Percentiles rank a stretch among this genome's conserved stretches.
These are phyloP conservation scores for Aphidius gifuensis DNA, from an alignment of 1,140 invertebrate species.

Conservation along the genomic window DNA sequence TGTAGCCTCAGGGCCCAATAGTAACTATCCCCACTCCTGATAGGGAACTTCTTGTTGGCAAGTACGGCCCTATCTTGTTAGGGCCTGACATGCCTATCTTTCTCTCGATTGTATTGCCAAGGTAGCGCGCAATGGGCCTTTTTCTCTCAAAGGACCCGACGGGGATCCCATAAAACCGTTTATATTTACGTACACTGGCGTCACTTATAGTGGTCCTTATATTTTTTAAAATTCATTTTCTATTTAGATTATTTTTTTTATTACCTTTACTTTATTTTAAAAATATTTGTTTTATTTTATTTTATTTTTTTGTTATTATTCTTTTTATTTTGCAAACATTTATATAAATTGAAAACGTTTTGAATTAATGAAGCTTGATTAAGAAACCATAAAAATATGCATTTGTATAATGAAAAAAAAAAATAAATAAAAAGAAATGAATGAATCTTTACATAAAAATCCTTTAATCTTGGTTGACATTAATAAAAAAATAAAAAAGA, in stretches of 20 bases:
- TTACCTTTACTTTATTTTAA: too few relatives aligned
- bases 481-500: background rate
- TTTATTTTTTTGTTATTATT: too few relatives aligned
- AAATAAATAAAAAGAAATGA: background rate
- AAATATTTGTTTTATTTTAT: too few relatives aligned
- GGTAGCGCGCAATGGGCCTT: constrained; percentile 32
- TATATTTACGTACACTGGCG: constrained; percentile 43
- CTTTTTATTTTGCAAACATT: too few relatives aligned
- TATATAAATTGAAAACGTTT: too few relatives aligned
- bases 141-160: constrained; percentile 39
- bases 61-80: constrained; percentile 45
- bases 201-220: constrained; percentile 30
- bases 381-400: too few relatives aligned
- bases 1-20: background rate
- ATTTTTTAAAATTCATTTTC: too few relatives aligned
- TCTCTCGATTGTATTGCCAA: constrained; percentile 39
- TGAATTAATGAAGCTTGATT: too few relatives aligned
- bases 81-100: constrained; percentile 47
- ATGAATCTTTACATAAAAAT: constrained; percentile 11
- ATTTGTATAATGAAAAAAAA: too few relatives aligned
- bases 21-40: background rate
- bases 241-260: too few relatives aligned
- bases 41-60: background rate
- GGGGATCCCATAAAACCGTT: constrained; percentile 47
- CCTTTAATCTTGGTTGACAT: constrained; percentile 9